A percentile compares a stretch with the other conserved stretches of the same genome.
Evolutionary conservation across 1,140 invertebrate species (phyloP).

Genomic region (Drosophila kikkawai): DNA sequence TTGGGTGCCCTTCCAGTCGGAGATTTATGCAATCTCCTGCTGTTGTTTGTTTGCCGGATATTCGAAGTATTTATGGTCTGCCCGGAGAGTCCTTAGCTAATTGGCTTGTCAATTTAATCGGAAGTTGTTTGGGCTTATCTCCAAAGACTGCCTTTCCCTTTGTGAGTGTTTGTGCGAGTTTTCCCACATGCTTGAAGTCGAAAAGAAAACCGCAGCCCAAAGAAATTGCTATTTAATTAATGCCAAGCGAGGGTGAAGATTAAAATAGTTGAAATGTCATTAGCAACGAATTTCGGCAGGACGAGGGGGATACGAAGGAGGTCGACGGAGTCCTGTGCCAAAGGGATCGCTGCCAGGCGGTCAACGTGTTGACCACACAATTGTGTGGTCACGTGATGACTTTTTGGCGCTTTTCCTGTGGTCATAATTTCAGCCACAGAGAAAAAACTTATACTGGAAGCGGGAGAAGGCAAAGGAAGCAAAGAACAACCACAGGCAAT

Average conservation of each 20-base stretch:
- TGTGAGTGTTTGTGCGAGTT: neutral
- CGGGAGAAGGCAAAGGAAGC: neutral
- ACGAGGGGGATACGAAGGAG: neutral
- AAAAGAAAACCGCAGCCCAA: conserved; percentile 26
- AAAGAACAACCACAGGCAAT: conserved; percentile 34
- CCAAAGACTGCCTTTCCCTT: neutral
- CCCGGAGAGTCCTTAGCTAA: conserved; percentile 49
- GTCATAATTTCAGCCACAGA: conserved; percentile 51
- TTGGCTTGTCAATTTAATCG: conserved; percentile 56
- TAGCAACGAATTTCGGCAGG: conserved; percentile 41
- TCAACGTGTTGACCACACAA: conserved; percentile 57
- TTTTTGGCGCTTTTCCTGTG: conserved; percentile 58
- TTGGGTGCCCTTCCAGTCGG: conserved; percentile 27
- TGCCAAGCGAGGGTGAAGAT: conserved; percentile 35
- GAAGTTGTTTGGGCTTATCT: conserved; percentile 34
- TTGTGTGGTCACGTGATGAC: conserved; percentile 75
- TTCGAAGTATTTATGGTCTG: conserved; percentile 57
- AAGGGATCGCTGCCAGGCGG: conserved; percentile 23
- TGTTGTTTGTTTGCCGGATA: conserved; percentile 43
- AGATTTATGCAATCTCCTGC: conserved; percentile 70
- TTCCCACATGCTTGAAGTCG: conserved; percentile 10
- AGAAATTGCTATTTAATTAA: conserved; percentile 44
- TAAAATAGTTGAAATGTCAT: conserved; percentile 69
- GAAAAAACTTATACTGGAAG: neutral
- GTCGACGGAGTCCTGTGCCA: conserved; percentile 18